phyloP scores from a whole-genome alignment of 2,797 vertebrate genomes.

The Salmo trutta region DNA sequence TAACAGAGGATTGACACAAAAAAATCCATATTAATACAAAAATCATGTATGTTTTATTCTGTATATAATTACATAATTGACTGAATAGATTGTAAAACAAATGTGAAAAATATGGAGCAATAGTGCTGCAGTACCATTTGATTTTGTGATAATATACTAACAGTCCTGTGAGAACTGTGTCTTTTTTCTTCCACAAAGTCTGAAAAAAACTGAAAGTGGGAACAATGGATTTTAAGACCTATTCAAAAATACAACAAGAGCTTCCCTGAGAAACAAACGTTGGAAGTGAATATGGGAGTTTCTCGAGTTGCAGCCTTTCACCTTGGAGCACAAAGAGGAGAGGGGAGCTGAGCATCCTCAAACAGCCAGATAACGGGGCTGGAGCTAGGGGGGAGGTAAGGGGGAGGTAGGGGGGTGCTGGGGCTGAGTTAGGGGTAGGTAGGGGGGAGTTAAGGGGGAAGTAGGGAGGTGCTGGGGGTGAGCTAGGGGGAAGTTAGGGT shows the following conservation, averaged over 20 bases:
- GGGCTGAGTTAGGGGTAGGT: neutral
- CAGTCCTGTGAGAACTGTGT: neutral
- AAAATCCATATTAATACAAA: neutral
- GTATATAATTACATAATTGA: neutral
- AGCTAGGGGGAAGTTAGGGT: neutral
- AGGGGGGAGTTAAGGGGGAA: constrained; percentile 16
- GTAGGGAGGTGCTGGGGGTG: neutral
- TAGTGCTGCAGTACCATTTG: neutral
- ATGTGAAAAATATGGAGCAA: neutral
- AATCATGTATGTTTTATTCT: neutral
- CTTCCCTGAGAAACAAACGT: constrained; percentile 50
- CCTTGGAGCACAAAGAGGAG: constrained; percentile 50
- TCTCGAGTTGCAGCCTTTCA: constrained; percentile 67
- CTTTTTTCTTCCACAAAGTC: neutral
- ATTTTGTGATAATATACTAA: neutral
- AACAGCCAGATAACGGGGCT: constrained; percentile 52
- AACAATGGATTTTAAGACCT: constrained; percentile 42
- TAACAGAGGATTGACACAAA: too few relatives aligned
- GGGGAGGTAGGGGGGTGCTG: neutral
- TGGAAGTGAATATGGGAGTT: constrained; percentile 54
- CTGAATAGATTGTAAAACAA: neutral
- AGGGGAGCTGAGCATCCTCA: constrained; percentile 56
- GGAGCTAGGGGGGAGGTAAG: neutral
- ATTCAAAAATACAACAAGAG: constrained; percentile 56
- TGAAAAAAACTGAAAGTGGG: constrained; percentile 12